phyloP scores from a whole-genome alignment of 35 echinoderm and acorn worm species.

The Patiria miniata region DNA sequence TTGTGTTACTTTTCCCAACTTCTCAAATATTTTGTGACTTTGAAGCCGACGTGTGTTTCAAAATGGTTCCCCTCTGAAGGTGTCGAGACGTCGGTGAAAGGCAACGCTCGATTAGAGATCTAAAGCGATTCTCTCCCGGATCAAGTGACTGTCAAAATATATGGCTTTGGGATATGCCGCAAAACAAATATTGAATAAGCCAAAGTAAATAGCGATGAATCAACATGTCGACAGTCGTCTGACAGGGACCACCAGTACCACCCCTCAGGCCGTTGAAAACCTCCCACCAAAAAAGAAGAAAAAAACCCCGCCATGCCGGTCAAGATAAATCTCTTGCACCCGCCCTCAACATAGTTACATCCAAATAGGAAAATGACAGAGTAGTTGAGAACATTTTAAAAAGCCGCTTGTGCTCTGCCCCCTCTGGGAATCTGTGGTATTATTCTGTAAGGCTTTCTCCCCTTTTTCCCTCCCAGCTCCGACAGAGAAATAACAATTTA shows the following conservation, averaged over 20 bases:
- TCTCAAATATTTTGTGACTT: no score
- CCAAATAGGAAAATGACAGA: constrained; percentile 8
- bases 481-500: constrained; percentile 24
- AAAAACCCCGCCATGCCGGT: no score
- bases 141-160: not conserved
- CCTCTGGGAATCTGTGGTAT: not conserved
- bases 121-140: not conserved
- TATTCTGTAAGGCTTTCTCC: not conserved
- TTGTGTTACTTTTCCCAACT: no score
- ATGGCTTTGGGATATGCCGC: not conserved
- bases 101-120: no score
- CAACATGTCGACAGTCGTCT: not conserved
- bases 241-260: not conserved
- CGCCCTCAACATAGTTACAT: not conserved
- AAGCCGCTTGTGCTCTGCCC: not conserved
- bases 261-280: not conserved
- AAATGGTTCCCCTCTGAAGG: no score
- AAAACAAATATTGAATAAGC: not conserved
- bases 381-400: not conserved
- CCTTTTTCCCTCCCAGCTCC: not conserved
- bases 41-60: no score
- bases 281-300: no score
- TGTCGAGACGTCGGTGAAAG: no score
- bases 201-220: not conserved
- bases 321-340: not conserved